phyloP scores from a whole-genome alignment of 2,888 invertebrate species.

The Tyria jacobaeae region DNA sequence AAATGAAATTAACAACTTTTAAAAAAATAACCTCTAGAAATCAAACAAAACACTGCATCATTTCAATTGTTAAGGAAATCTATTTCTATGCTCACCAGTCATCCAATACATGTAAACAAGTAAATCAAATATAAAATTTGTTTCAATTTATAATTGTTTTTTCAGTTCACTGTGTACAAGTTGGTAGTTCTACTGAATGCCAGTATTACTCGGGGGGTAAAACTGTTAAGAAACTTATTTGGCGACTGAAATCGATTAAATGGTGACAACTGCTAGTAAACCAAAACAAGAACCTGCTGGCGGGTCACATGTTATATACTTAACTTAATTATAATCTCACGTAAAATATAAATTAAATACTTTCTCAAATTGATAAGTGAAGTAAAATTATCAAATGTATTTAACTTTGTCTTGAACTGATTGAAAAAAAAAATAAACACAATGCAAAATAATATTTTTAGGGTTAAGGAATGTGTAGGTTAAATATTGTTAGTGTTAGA shows the following conservation, averaged over 20 bases:
- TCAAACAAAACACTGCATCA: too few species aligned
- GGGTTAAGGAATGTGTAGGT: not conserved
- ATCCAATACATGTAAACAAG: too few species aligned
- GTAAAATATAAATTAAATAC: not conserved
- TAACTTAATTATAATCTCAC: not conserved
- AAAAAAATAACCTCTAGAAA: too few species aligned
- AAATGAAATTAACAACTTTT: too few species aligned
- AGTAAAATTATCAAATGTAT: not conserved
- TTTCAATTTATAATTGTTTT: not conserved
- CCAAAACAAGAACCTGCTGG: not conserved
- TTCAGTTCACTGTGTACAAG: conserved; percentile 1
- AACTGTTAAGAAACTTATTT: conserved; percentile 3
- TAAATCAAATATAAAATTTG: not conserved
- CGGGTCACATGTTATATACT: not conserved
- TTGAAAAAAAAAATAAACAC: not conserved
- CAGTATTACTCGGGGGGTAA: conserved; percentile 1
- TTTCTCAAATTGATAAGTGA: not conserved
- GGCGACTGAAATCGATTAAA: conserved; percentile 1
- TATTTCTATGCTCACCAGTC: not conserved
- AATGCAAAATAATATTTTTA: not conserved
- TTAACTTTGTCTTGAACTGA: not conserved
- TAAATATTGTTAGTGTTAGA: not conserved
- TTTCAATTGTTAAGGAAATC: too few species aligned
- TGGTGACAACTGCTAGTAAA: not conserved
- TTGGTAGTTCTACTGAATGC: conserved; percentile 8